These are phyloP conservation scores for Rhinophrynus dorsalis DNA, from an alignment of 2,797 vertebrate species.

Conservation along the genomic window DNA sequence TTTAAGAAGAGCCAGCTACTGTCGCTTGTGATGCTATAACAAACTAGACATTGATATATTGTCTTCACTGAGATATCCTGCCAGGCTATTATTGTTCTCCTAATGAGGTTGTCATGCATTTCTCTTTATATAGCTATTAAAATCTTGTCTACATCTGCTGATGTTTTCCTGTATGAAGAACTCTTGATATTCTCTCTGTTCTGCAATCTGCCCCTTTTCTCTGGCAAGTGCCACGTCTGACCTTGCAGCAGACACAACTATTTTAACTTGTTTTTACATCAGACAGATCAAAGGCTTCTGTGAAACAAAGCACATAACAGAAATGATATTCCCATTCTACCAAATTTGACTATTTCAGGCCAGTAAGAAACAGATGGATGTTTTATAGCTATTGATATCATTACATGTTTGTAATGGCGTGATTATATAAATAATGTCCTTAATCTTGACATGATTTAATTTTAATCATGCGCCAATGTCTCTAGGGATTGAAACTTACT, in stretches of 20 bases:
- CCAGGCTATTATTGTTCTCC: slow-evolving; percentile 65
- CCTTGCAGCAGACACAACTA: slow-evolving; percentile 17
- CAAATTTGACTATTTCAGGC: slow-evolving; percentile 34
- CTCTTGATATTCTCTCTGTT: slow-evolving; percentile 48
- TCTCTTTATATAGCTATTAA: slow-evolving; percentile 73
- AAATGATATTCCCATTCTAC: slow-evolving; percentile 50
- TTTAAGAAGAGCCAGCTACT: slow-evolving; percentile 58
- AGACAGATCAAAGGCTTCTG: slow-evolving; percentile 46
- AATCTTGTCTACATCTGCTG: slow-evolving; percentile 74
- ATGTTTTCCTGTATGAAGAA: slow-evolving; percentile 55
- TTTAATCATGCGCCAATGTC: neutral
- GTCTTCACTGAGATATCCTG: slow-evolving; percentile 65
- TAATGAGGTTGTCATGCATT: slow-evolving; percentile 77
- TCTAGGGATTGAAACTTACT: neutral
- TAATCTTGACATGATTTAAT: slow-evolving; percentile 35
- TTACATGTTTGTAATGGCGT: slow-evolving; percentile 55
- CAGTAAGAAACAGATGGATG: slow-evolving; percentile 51
- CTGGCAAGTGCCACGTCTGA: slow-evolving; percentile 43
- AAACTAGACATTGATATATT: slow-evolving; percentile 72
- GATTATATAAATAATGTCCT: slow-evolving; percentile 55
- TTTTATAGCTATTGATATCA: slow-evolving; percentile 54
- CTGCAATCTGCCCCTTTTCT: slow-evolving; percentile 35
- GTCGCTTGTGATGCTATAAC: slow-evolving; percentile 58
- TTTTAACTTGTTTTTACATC: slow-evolving; percentile 43
- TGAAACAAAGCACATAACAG: slow-evolving; percentile 41